Percentiles rank a stretch among this genome's conserved stretches.
phyloP scores from a whole-genome alignment of 2,113 vertebrate species.

The Vulpes lagopus region DNA sequence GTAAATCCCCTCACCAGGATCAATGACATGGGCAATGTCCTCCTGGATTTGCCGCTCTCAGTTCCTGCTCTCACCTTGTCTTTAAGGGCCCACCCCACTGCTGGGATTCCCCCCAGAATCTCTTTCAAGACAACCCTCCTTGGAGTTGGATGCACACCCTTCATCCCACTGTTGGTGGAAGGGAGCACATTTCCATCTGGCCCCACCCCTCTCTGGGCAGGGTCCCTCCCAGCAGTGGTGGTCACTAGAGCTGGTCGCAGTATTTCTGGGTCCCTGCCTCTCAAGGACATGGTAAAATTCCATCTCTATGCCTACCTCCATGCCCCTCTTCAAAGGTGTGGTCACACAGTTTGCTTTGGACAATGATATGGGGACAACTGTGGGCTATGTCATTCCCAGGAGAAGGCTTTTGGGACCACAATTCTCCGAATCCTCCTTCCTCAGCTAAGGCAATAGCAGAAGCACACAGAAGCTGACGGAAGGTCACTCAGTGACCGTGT shows the following conservation, averaged over 20 bases:
- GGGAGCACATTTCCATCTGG: no score
- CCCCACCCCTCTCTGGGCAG: not conserved
- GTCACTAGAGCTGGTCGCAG: not conserved
- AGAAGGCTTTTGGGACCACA: not conserved
- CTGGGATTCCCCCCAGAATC: not conserved
- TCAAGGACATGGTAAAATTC: not conserved
- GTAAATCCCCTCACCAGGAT: no score
- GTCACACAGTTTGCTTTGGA: not conserved
- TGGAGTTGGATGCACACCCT: not conserved
- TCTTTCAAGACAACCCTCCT: no score
- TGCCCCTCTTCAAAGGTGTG: not conserved
- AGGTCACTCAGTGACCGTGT: not conserved
- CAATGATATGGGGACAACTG: not conserved
- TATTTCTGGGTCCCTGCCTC: not conserved
- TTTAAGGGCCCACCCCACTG: not conserved
- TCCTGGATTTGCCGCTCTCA: not conserved
- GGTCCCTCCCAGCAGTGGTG: no score
- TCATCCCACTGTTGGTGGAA: not conserved
- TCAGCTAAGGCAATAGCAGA: not conserved
- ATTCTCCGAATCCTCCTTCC: not conserved
- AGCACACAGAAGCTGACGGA: not conserved
- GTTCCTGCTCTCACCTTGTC: not conserved
- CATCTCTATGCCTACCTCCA: not conserved
- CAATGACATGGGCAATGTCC: not conserved
- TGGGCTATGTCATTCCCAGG: no score